Base-by-base conservation (phyloP, 2,888 invertebrate genomes). In the Pelosia muscerda region DNA sequence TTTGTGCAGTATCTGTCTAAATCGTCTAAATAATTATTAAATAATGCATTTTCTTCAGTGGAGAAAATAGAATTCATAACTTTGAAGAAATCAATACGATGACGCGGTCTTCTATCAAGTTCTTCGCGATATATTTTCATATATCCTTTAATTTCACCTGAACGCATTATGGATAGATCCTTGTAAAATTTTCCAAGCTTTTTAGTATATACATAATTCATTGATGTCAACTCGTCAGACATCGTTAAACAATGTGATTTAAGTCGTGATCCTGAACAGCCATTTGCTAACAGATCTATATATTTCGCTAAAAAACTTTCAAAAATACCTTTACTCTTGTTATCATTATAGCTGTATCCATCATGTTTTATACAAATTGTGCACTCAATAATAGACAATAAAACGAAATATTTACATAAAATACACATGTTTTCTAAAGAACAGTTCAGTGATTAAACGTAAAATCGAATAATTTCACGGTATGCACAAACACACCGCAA, bases 221-320 rank as follows among this genome's bases (percentile, higher is more conserved):
- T 68, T 53, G 70, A 65, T 6, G 65, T 66, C 13, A 91, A 69
- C 70, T 83, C 72, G n/a, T 68, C 71, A n/a, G 69, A 69, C 55
- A 93, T 71, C 15, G 83, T 68, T 65, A 74, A 78, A 31, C 84
- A 85, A 71, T 88, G 90, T 60, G 71, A 84, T 22, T 66, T 66
- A 2, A 92, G 58, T 38, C 81, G 84, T 68, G 73, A 81, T 38
- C 78, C 84, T 6, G 86, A 81, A 63, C 87, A 87, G 6, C 65
- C 69, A 2, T 69, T 81, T 4, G 84, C 78, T 38, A 92, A 55
- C 15, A 88, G 54, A 49, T 85, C 79, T 1, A 92, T 68, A 11
- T 86, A 76, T 10, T 79, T 78, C 38, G 73, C 79, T 31, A 93
- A n/a, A 77, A 93, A 92, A 15, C 59, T 79, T 69, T 81, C 85